Conservation (phyloP, 2,113 vertebrate genomes). For the Callorhinus ursinus region DNA sequence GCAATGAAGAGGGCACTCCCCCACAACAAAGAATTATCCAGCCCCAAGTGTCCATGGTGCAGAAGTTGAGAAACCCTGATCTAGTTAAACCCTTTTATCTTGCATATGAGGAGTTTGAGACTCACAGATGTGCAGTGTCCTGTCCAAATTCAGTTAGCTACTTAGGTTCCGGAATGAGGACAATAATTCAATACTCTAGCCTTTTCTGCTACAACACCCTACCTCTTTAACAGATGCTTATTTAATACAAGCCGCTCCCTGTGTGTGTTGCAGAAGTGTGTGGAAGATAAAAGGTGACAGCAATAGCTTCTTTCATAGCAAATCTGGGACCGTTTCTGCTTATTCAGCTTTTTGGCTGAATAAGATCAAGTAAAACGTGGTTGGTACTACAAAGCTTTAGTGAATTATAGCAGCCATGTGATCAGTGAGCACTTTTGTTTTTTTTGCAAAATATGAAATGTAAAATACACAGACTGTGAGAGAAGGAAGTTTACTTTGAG, state of each 20-base stretch:
- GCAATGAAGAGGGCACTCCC: neutral
- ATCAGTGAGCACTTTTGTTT: neutral
- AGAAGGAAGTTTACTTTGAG: neutral
- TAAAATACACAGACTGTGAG: neutral
- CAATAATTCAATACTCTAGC: neutral
- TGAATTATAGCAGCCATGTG: neutral
- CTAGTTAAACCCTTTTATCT: neutral
- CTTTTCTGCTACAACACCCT: neutral
- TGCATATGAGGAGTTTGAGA: neutral
- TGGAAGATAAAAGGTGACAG: neutral
- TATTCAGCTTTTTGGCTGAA: neutral
- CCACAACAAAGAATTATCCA: neutral
- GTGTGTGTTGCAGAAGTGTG: too few relatives aligned
- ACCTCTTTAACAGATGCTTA: neutral
- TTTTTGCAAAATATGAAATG: slow-evolving; percentile 7
- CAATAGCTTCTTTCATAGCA: neutral
- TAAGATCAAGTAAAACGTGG: neutral
- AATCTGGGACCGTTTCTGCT: neutral
- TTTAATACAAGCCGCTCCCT: neutral
- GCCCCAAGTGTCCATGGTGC: neutral
- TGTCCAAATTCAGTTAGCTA: neutral
- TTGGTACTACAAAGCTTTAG: neutral
- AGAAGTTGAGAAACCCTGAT: neutral
- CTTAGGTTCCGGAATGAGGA: neutral
- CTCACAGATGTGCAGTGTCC: neutral